Evolutionary conservation across 2,797 vertebrate species (phyloP).

Genomic region (Vultur gryphus): DNA sequence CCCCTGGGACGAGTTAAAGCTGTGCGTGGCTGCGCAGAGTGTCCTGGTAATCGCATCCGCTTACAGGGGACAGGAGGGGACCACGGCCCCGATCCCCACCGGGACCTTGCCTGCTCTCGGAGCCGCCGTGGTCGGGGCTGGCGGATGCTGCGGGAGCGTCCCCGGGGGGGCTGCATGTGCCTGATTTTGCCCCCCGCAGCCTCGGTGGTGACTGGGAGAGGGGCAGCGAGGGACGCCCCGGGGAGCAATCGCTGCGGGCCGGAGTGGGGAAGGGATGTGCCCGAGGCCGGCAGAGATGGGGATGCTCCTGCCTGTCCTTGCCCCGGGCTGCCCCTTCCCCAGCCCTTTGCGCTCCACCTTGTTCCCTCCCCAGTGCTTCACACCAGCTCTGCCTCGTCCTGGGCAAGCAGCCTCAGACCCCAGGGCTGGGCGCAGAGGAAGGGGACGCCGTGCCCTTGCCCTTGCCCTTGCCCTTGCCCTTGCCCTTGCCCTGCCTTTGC

Average conservation of each 20-base stretch:
- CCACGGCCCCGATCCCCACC: fast-evolving
- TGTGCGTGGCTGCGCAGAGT: not conserved
- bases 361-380: not conserved
- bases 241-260: fast-evolving
- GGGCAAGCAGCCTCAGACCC: not conserved
- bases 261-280: not conserved
- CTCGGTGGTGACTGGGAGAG: not conserved
- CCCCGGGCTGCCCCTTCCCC: not conserved
- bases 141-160: fast-evolving
- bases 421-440: not conserved
- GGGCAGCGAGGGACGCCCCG: not conserved
- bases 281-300: not conserved
- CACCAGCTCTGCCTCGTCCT: not conserved
- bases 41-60: not conserved
- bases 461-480: not conserved
- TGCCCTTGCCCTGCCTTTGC: not conserved
- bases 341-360: fast-evolving
- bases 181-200: not conserved
- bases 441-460: not conserved
- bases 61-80: not conserved
- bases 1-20: not conserved
- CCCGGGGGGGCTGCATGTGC: fast-evolving
- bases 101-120: not conserved
- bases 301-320: not conserved
- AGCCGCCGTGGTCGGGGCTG: not conserved